phyloP scores from a whole-genome alignment of 2,113 vertebrate genomes.

The Cariama cristata region DNA sequence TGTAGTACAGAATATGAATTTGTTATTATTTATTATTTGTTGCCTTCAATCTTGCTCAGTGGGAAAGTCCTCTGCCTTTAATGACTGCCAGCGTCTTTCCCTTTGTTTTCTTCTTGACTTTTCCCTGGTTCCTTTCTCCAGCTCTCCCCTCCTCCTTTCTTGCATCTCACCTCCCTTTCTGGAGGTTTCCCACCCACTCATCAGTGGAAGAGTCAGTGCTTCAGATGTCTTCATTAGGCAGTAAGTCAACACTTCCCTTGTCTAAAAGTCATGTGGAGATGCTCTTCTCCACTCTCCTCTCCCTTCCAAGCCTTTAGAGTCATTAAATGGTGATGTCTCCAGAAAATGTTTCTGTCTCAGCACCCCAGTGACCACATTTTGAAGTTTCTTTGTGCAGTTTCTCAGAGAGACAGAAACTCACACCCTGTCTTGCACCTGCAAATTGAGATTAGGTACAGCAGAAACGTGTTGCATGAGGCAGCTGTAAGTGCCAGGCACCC shows the following conservation, averaged over 20 bases:
- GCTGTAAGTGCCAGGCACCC: fast-evolving
- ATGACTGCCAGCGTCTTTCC: neutral
- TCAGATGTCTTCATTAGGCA: neutral
- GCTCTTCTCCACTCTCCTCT: neutral
- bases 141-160: neutral
- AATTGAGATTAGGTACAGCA: neutral
- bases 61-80: neutral
- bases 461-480: fast-evolving
- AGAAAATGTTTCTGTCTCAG: neutral
- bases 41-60: neutral
- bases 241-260: neutral
- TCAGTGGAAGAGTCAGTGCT: neutral
- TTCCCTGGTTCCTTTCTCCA: neutral
- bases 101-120: neutral
- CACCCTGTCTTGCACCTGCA: neutral
- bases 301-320: neutral
- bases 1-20: neutral
- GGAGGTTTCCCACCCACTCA: neutral
- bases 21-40: neutral
- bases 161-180: neutral
- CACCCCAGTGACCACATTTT: neutral
- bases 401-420: neutral
- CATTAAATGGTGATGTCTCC: neutral
- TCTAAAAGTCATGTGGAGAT: neutral
- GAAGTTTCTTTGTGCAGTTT: neutral